These are phyloP conservation scores for Nautilus pompilius DNA, from an alignment of 1,140 invertebrate species.

Conservation along the genomic window DNA sequence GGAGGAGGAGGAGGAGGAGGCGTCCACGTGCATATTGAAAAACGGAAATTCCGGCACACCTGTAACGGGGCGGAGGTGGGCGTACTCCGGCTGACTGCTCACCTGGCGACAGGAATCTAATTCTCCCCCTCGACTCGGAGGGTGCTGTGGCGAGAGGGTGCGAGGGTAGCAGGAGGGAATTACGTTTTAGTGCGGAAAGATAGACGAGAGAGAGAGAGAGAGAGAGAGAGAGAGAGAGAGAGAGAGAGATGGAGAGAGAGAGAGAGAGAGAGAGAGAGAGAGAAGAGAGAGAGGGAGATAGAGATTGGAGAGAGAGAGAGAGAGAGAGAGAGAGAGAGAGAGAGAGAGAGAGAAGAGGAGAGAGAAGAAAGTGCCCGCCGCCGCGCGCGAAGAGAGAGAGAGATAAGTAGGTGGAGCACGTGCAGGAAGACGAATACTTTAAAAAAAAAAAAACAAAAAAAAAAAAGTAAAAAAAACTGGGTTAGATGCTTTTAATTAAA, in stretches of 20 bases:
- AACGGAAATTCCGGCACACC: no score
- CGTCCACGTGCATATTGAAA: no score
- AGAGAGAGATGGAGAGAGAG: not conserved
- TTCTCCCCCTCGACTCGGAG: no score
- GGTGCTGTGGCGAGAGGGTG: no score
- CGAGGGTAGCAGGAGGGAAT: no score
- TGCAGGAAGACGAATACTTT: not conserved
- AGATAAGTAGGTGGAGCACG: not conserved
- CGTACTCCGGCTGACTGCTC: no score
- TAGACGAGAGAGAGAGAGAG: not conserved
- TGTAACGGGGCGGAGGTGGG: no score
- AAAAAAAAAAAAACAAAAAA: not conserved
- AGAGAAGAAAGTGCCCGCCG: no score
- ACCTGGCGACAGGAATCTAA: no score
- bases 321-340: not conserved
- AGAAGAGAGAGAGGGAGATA: not conserved
- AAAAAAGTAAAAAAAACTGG: no score
- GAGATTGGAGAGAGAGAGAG: not conserved
- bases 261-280: not conserved
- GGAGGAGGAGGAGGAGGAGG: no score
- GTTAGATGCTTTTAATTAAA: no score
- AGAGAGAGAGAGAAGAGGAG: not conserved
- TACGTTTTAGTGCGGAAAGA: not conserved
- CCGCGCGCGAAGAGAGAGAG: not conserved
- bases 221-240: not conserved